Conservation (phyloP, 2,888 invertebrate genomes). For the Catocala fraxini region DNA sequence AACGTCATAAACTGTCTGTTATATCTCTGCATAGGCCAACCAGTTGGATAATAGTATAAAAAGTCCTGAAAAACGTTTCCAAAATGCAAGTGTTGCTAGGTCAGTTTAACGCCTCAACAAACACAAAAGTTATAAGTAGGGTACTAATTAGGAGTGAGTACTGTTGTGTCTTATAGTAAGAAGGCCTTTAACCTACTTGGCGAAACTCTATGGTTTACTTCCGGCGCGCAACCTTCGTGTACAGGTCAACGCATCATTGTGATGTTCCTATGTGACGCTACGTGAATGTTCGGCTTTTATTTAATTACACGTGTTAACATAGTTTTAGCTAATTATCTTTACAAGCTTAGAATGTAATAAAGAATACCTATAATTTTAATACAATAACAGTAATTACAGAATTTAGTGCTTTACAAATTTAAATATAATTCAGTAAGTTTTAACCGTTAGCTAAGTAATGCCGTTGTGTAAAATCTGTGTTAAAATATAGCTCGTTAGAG, state of each 20-base stretch:
- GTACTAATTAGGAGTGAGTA: constrained; percentile 31
- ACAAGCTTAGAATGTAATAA: too few species aligned
- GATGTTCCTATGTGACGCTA: constrained; percentile 58
- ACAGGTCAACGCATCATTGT: constrained; percentile 73
- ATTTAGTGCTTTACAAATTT: constrained; percentile 2
- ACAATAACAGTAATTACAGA: too few species aligned
- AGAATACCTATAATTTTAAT: too few species aligned
- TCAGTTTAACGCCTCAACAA: too few species aligned
- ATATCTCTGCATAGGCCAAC: too few species aligned
- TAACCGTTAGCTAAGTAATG: constrained; percentile 17
- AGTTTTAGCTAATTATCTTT: background rate
- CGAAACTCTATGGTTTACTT: constrained; percentile 57
- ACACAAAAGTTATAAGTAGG: constrained; percentile 1
- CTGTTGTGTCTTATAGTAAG: constrained; percentile 47
- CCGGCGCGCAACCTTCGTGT: constrained; percentile 72
- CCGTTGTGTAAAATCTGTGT: constrained; percentile 19
- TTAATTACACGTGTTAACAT: background rate
- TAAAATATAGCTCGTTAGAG: constrained; percentile 19
- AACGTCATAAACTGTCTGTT: too few species aligned
- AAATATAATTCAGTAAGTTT: constrained; percentile 7
- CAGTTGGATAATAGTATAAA: too few species aligned
- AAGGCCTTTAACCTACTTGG: constrained; percentile 51
- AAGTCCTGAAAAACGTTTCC: background rate
- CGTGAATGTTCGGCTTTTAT: background rate
- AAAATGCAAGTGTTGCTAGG: background rate